phyloP scores from a whole-genome alignment of 2,888 invertebrate genomes.

The Tanytarsus gracilentus region DNA sequence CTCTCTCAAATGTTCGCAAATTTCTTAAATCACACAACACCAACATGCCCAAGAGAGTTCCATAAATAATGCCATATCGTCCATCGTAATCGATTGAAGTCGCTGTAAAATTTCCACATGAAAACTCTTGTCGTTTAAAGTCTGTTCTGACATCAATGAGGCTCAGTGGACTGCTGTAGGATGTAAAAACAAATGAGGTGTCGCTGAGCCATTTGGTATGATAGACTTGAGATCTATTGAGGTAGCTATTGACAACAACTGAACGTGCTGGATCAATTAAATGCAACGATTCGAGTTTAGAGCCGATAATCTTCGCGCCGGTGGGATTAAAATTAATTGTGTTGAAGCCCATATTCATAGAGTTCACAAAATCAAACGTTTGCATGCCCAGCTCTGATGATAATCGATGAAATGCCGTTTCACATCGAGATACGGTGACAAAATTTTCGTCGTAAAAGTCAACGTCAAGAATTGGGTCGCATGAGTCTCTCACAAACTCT shows the following conservation, averaged over 20 bases:
- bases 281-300: background rate
- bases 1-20: slow-evolving; percentile 11
- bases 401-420: background rate
- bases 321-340: slow-evolving; percentile 12
- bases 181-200: slow-evolving; percentile 3
- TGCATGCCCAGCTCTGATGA: background rate
- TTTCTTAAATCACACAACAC: slow-evolving; percentile 14
- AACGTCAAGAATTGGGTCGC: background rate
- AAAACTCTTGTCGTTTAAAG: background rate
- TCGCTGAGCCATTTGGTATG: slow-evolving; percentile 12
- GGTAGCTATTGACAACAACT: background rate
- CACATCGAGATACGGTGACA: background rate
- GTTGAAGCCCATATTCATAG: background rate
- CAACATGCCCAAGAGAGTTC: slow-evolving; percentile 16
- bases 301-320: background rate
- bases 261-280: background rate
- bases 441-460: slow-evolving; percentile 11
- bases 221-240: background rate
- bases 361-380: background rate
- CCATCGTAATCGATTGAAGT: slow-evolving; percentile 17
- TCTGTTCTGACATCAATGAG: slow-evolving; percentile 13
- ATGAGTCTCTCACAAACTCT: background rate
- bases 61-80: slow-evolving; percentile 17
- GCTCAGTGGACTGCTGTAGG: background rate
- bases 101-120: slow-evolving; percentile 21